Evolutionary conservation across 2,797 vertebrate genomes (phyloP), one percentile per base, ranked within the genome.

Genomic region (Tinamus major): DNA sequence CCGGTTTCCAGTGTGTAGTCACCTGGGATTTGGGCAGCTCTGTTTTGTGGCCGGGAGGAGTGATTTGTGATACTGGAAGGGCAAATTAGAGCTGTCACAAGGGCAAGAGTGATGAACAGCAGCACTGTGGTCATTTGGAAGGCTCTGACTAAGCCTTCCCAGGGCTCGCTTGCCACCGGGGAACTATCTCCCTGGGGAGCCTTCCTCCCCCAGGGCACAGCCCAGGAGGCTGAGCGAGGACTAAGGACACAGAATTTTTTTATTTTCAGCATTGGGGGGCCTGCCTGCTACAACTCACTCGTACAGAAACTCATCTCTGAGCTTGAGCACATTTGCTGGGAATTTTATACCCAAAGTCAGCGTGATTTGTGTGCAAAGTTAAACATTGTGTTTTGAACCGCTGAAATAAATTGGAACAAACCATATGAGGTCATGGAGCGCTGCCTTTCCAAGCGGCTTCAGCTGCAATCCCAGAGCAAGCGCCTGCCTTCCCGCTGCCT

Each of bases 351-450:
- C 86, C 90, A 85, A 90, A 96, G 79, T 93, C 94, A 65, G 93
- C 71, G 72, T 87, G 67, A 93, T 92, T 85, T 94, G 86, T 94
- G 96, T 92, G 89, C 77, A 65, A 41, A 95, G 91, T 92, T 87
- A 87, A 95, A 89, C 79, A 85, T 69, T 76, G 85, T 81, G 90
- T 96, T 95, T 87, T 89, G 1, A 62, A 80, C 88, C 83, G 79
- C 75, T 82, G 86, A 92, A 95, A 90, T 89, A 91, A 95, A 92
- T 92, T 93, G 93, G 89, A 90, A 70, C 77, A 91, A 95, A 75
- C 68, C 27, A 9, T 87, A 84, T 95, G 92, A 96, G 93, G 89
- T 93, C 96, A 95, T 90, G 84, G 62, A 2, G 2, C 46, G 85
- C 75, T 90, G 83, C 72, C 76, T 87, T 94, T 94, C 95, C 94